A percentile compares a stretch with the other conserved stretches of the same genome.
These are phyloP conservation scores for Aegithalos caudatus DNA, from an alignment of 2,113 vertebrate genomes.

Conservation along the genomic window DNA sequence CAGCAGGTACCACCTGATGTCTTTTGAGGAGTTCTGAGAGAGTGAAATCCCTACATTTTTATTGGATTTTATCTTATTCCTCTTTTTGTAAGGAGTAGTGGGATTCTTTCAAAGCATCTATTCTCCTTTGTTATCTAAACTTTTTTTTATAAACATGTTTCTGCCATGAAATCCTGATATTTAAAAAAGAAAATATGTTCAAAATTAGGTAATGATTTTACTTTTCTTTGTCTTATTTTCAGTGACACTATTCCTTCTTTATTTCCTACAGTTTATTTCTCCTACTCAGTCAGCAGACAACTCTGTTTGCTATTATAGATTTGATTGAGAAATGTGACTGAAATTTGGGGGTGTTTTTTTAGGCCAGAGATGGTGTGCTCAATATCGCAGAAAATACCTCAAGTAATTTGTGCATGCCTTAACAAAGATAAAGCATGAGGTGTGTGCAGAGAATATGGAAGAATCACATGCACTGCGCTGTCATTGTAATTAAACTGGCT, in stretches of 20 bases:
- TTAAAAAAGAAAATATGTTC: neutral
- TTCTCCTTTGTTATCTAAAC: neutral
- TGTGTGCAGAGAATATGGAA: neutral
- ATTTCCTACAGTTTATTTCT: neutral
- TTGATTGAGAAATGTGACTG: neutral
- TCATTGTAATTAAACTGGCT: neutral
- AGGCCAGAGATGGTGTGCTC: neutral
- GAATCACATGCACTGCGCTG: neutral
- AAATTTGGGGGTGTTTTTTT: neutral
- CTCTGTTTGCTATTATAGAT: neutral
- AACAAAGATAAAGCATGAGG: neutral
- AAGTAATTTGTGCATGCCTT: neutral
- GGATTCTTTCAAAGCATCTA: neutral
- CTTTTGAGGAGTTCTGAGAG: neutral
- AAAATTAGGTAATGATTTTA: neutral
- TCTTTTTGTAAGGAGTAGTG: neutral
- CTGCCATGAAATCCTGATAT: neutral
- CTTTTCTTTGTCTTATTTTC: neutral
- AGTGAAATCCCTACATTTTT: neutral
- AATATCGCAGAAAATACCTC: neutral
- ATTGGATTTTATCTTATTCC: neutral
- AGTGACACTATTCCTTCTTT: neutral
- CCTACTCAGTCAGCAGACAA: neutral
- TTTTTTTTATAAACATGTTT: neutral
- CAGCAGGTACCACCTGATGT: neutral